Evolutionary conservation across 1,140 invertebrate genomes (phyloP), one percentile per base, ranked within the genome.

Genomic region (Psilanteris sp.): DNA sequence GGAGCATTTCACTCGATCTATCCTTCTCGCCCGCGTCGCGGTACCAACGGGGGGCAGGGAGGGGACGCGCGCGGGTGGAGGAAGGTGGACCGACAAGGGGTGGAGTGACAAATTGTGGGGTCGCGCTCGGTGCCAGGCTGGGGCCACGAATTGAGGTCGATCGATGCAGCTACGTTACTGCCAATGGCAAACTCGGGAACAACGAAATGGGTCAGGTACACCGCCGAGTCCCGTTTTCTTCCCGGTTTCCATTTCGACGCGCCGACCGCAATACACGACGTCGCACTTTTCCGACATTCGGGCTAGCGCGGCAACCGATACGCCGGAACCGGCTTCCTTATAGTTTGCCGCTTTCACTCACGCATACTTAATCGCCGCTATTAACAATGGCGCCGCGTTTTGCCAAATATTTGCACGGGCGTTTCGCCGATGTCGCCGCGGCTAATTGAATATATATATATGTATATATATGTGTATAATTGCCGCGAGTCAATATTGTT

Each of bases 81-180:
- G 27, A 44, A n/a, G 46, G 32, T 13, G 61, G 44, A 66, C 64
- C 41, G 79, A 43, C 70, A 41, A 44, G 57, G 64, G 80, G 80
- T 79, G 78, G 77, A 61, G 72, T 75, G 78, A 83, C 79, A 80
- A 81, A 83, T 79, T 77, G 83, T 85, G 81, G 82, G 83, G 83
- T 85, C 83, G 85, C 83, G 84, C 68, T 79, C 77, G 77, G 78
- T 85, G 85, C 81, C 80, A 79, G 76, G 80, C 82, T 81, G 81
- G 81, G 83, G 80, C 81, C 82, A 68, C 76, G 82, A 82, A 88
- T 88, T 82, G 86, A 81, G 87, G 87, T 82, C 87, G 83, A 87
- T 88, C 87, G 87, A 88, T 88, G 83, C 80, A 88, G 87, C 87
- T 83, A 82, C 81, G 80, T 68, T 84, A 81, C 72, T 68, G 67